Conservation (phyloP, 2,797 vertebrate species). For the Crenuchus spilurus region DNA sequence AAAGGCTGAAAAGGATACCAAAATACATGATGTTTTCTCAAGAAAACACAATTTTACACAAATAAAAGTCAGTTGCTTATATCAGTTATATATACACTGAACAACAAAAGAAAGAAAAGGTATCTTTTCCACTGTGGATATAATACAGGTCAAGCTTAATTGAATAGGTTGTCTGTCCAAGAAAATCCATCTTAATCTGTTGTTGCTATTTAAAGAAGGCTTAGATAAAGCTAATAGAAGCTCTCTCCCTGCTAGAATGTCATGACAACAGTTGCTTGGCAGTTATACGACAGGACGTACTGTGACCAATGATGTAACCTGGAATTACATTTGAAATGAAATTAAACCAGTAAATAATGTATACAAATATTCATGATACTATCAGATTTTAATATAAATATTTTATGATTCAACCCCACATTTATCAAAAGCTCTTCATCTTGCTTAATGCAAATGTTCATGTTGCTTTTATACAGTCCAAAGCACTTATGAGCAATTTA, state of each 20-base stretch:
- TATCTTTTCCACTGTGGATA: background rate
- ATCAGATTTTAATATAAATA: background rate
- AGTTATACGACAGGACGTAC: too few species aligned
- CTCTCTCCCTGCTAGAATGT: background rate
- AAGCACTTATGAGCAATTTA: slow-evolving; percentile 13
- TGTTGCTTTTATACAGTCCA: slow-evolving; percentile 11
- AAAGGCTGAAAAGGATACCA: slow-evolving; percentile 78
- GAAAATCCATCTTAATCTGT: slow-evolving; percentile 76
- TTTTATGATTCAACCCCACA: slow-evolving; percentile 61
- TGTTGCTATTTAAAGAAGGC: slow-evolving; percentile 78
- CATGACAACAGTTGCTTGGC: background rate
- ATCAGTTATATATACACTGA: background rate
- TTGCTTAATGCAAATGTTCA: slow-evolving; percentile 39
- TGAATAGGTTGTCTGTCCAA: slow-evolving; percentile 64
- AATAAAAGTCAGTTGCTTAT: background rate
- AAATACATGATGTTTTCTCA: background rate
- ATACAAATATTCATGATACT: background rate
- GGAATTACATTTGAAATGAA: background rate
- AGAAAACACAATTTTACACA: background rate
- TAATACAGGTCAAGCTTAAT: slow-evolving; percentile 55
- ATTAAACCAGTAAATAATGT: background rate
- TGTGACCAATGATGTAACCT: background rate
- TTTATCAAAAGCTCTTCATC: slow-evolving; percentile 36
- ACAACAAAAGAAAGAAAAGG: background rate
- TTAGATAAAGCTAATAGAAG: slow-evolving; percentile 71